Evolutionary conservation across 2,113 vertebrate species (phyloP).

Genomic region (Eretmochelys imbricata): DNA sequence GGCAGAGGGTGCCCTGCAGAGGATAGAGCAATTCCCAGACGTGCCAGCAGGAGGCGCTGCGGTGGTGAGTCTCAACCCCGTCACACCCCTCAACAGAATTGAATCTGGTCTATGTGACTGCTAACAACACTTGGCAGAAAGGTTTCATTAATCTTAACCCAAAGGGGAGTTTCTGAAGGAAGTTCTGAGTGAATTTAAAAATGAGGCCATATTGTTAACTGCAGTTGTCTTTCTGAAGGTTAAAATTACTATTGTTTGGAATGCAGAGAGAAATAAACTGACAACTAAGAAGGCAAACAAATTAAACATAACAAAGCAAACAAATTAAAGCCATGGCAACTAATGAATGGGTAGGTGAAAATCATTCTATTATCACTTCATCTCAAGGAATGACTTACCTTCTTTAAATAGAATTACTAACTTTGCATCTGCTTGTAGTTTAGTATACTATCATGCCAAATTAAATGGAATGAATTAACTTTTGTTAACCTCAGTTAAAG

Average conservation of each 20-base stretch:
- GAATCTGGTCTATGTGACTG: neutral
- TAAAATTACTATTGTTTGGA: neutral
- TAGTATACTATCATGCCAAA: slow-evolving; percentile 9
- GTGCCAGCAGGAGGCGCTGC: no score
- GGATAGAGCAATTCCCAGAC: no score
- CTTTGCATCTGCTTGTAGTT: slow-evolving; percentile 34
- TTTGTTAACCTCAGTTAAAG: neutral
- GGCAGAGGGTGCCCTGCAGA: no score
- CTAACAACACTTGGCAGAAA: neutral
- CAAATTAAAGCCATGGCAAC: slow-evolving; percentile 12
- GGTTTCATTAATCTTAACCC: neutral
- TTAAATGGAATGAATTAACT: neutral
- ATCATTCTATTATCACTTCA: neutral
- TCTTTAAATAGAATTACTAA: slow-evolving; percentile 16
- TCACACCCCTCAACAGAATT: neutral
- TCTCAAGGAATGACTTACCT: neutral
- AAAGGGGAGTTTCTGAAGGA: neutral
- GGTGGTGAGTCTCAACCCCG: no score
- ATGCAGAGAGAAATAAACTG: neutral
- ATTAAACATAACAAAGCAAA: slow-evolving; percentile 2
- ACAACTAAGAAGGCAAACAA: neutral
- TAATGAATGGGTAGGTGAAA: slow-evolving; percentile 22
- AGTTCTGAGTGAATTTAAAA: neutral
- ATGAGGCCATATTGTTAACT: neutral
- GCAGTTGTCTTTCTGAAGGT: neutral